Evolutionary conservation across 2,113 vertebrate genomes (phyloP).

Genomic region (Eulemur rufifrons): DNA sequence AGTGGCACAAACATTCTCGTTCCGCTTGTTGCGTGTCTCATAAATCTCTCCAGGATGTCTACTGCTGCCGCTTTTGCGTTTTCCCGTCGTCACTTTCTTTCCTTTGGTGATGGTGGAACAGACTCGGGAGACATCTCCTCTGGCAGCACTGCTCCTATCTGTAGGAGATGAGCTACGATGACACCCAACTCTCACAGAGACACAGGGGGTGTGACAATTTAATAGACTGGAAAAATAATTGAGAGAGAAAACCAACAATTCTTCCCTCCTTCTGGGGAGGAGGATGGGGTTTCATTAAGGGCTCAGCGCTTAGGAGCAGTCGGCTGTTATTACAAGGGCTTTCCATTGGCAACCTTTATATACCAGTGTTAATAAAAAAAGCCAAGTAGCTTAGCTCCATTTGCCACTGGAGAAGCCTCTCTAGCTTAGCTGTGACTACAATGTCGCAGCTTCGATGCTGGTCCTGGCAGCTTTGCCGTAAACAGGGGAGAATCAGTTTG

Average conservation of each 20-base stretch:
- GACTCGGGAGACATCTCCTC: neutral
- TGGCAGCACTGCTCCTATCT: neutral
- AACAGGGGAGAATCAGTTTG: neutral
- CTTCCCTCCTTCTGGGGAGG: slow-evolving; percentile 36
- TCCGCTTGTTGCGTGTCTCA: rapidly evolving
- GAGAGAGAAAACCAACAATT: slow-evolving; percentile 63
- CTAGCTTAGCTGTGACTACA: neutral
- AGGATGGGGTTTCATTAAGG: slow-evolving; percentile 57
- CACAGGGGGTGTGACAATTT: slow-evolving; percentile 65
- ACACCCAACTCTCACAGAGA: slow-evolving; percentile 30
- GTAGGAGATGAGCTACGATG: neutral
- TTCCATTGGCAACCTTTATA: neutral
- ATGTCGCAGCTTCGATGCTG: no score
- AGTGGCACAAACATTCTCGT: neutral
- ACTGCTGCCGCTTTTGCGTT: neutral
- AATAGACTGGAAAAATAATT: slow-evolving; percentile 81
- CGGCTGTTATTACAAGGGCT: neutral
- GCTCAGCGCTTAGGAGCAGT: neutral
- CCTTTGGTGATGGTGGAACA: neutral
- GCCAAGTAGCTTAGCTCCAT: neutral
- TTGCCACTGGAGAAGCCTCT: neutral
- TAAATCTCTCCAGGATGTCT: neutral
- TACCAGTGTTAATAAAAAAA: neutral
- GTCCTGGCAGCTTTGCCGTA: neutral
- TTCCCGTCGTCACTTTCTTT: neutral